phyloP scores from a whole-genome alignment of 2,888 invertebrate species.

The Xestoiulus laeticollis region DNA sequence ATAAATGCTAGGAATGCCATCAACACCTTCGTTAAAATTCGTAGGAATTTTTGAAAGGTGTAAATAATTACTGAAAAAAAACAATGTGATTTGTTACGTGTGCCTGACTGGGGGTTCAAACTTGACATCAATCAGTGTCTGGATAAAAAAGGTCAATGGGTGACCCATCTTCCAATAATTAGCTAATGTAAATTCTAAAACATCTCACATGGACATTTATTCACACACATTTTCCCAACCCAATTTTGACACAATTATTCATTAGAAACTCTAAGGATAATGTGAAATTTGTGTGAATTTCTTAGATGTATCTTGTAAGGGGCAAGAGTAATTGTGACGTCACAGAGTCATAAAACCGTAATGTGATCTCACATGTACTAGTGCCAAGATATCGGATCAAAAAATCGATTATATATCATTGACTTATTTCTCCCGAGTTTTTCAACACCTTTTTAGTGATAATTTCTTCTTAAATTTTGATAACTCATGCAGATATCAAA shows the following conservation, averaged over 20 bases:
- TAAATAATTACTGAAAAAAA: constrained; percentile 7
- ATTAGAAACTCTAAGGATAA: too few relatives aligned
- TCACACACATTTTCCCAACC: background rate
- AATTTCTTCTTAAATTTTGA: background rate
- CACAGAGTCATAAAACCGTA: background rate
- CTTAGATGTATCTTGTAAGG: too few relatives aligned
- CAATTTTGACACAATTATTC: background rate
- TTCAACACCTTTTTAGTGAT: background rate
- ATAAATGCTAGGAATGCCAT: constrained; percentile 27
- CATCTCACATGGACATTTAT: background rate
- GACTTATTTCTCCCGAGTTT: background rate
- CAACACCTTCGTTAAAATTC: background rate
- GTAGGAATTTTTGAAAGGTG: background rate
- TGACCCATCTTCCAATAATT: background rate
- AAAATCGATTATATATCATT: constrained; percentile 7
- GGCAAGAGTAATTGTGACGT: background rate
- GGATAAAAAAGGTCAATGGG: background rate
- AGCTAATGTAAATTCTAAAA: background rate
- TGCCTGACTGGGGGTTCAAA: background rate
- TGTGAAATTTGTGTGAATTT: too few relatives aligned
- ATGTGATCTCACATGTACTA: background rate
- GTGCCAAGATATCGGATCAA: background rate
- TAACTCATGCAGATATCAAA: background rate
- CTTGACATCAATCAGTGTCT: background rate
- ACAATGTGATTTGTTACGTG: background rate